A percentile compares a stretch with the other conserved stretches of the same genome.
These are phyloP conservation scores for Cremastinae sp. DNA, from an alignment of 2,888 invertebrate genomes.

Conservation along the genomic window DNA sequence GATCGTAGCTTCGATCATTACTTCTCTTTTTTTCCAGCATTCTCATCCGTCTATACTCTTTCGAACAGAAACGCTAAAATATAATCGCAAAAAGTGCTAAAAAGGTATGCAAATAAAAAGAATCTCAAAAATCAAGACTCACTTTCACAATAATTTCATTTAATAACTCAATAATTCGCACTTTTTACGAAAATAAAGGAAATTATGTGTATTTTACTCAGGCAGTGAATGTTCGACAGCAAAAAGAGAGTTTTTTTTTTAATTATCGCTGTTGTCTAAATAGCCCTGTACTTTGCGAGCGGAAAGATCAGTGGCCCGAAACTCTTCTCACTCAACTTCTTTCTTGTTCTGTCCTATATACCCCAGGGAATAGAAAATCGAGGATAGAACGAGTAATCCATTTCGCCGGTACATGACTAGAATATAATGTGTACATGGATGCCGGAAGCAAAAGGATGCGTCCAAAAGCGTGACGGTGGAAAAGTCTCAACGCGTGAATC, in stretches of 20 bases:
- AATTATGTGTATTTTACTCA: background rate
- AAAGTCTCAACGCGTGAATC: constrained; percentile 62
- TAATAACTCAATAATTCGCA: too few relatives aligned
- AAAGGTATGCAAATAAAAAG: too few relatives aligned
- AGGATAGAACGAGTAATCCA: constrained; percentile 18
- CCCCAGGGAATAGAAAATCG: constrained; percentile 22
- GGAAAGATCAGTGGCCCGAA: constrained; percentile 74
- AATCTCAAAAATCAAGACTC: too few relatives aligned
- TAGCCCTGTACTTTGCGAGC: constrained; percentile 59
- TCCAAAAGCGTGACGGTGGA: constrained; percentile 59
- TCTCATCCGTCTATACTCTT: too few relatives aligned
- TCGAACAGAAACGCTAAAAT: too few relatives aligned
- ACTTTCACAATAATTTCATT: too few relatives aligned
- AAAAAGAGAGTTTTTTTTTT: constrained; percentile 12
- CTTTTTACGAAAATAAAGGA: background rate
- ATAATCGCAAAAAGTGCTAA: too few relatives aligned
- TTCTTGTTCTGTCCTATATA: constrained; percentile 41
- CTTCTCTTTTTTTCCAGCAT: too few relatives aligned
- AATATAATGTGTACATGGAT: background rate
- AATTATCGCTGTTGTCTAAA: background rate
- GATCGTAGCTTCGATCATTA: background rate
- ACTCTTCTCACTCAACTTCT: constrained; percentile 52
- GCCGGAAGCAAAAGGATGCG: constrained; percentile 61
- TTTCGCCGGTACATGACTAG: constrained; percentile 24
- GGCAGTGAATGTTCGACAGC: constrained; percentile 2